Evolutionary conservation across 2,797 vertebrate genomes (phyloP).

Genomic region (Sus cebifrons): DNA sequence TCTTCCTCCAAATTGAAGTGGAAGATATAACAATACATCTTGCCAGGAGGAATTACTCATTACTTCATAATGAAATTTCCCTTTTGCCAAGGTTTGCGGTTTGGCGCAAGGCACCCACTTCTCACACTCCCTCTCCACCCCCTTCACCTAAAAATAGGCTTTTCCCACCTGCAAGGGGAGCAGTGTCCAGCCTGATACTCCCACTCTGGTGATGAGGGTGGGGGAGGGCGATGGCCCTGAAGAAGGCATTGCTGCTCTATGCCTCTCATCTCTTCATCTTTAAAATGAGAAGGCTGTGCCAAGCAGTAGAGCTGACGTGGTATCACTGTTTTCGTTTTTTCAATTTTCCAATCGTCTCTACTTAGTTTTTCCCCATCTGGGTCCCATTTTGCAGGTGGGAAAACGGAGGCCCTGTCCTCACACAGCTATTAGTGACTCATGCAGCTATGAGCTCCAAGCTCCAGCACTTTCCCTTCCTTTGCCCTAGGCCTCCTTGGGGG

Average conservation of each 20-base stretch:
- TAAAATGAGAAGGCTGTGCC: neutral
- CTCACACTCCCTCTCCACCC: neutral
- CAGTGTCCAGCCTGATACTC: neutral
- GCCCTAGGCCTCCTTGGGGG: neutral
- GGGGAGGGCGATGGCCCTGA: neutral
- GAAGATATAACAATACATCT: constrained; percentile 93
- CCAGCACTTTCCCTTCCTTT: neutral
- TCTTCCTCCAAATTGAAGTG: constrained; percentile 94
- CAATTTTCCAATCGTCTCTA: neutral
- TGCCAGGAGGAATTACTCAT: constrained; percentile 91
- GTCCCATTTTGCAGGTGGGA: constrained; percentile 69
- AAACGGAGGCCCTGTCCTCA: neutral
- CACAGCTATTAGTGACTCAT: neutral
- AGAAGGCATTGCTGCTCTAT: neutral
- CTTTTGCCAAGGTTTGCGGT: constrained; percentile 88
- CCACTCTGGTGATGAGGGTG: neutral
- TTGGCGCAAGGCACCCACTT: constrained; percentile 61
- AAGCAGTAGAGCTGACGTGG: neutral
- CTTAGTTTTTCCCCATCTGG: neutral
- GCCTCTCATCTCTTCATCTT: neutral
- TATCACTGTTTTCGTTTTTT: neutral
- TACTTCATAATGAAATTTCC: constrained; percentile 92
- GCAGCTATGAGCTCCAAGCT: neutral
- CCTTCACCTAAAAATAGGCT: neutral
- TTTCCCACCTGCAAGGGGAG: neutral